Evolutionary conservation across 1,140 invertebrate species (phyloP).

Genomic region (Campoletis sonorensis): DNA sequence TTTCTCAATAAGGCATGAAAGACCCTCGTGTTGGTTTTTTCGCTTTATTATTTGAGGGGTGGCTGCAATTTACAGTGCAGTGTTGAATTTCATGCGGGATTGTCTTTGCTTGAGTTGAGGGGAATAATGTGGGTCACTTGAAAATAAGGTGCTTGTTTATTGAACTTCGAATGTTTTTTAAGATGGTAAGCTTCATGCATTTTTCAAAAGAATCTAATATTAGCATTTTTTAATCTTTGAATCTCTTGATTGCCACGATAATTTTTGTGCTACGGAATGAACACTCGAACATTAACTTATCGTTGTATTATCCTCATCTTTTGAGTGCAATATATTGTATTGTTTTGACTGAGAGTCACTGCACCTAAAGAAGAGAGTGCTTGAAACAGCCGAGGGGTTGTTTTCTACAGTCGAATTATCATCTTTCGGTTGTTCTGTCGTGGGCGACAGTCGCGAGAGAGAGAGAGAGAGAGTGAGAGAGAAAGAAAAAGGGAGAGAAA

Average conservation of each 20-base stretch:
- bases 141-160: no score
- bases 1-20: slow-evolving; percentile 18
- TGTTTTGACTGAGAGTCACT: slow-evolving; percentile 37
- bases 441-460: slow-evolving; percentile 24
- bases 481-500: background rate
- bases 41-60: slow-evolving; percentile 3
- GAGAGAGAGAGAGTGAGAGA: background rate
- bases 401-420: slow-evolving; percentile 45
- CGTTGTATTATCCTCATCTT: background rate
- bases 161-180: no score
- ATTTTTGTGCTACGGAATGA: background rate
- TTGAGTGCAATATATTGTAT: slow-evolving; percentile 34
- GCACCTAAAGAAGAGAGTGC: slow-evolving; percentile 26
- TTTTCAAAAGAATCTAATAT: no score
- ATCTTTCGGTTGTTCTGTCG: slow-evolving; percentile 38
- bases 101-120: background rate
- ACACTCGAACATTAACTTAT: background rate
- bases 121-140: no score
- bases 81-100: slow-evolving; percentile 33
- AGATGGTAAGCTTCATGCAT: no score
- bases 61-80: slow-evolving; percentile 1
- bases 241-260: no score
- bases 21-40: slow-evolving; percentile 13
- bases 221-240: no score
- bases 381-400: slow-evolving; percentile 37